These are phyloP conservation scores for Aurelia sp. DNA, from an alignment of 30 jellyfish, hydroid and myxozoan species.

Conservation along the genomic window DNA sequence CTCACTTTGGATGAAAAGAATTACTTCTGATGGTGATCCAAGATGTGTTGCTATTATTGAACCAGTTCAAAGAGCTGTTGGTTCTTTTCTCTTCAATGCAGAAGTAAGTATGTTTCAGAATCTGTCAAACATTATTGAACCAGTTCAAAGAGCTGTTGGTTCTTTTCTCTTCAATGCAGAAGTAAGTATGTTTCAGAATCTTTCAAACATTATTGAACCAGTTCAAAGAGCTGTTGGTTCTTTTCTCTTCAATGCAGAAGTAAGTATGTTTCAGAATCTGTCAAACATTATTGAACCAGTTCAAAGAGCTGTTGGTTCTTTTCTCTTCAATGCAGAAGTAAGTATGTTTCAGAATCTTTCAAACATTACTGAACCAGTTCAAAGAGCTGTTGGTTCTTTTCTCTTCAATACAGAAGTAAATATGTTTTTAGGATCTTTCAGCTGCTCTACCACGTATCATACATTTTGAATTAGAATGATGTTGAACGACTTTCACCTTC, in stretches of 20 bases:
- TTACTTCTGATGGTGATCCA: constrained; percentile 75
- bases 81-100: constrained; percentile 77
- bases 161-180: constrained; percentile 82
- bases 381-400: constrained; percentile 78
- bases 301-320: constrained; percentile 77
- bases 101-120: constrained; percentile 61
- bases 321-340: constrained; percentile 85
- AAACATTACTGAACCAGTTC: constrained; percentile 91
- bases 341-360: too few relatives aligned
- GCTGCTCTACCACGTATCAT: too few relatives aligned
- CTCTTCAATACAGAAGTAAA: constrained; percentile 82
- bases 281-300: constrained; percentile 93
- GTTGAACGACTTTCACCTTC: too few relatives aligned
- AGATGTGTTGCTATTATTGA: constrained; percentile 85
- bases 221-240: constrained; percentile 84
- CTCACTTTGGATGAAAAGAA: constrained; percentile 93
- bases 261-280: too few relatives aligned
- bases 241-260: constrained; percentile 84
- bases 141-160: constrained; percentile 85
- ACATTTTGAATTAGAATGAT: too few relatives aligned
- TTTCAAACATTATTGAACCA: constrained; percentile 90
- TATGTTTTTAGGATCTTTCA: not conserved
- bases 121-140: constrained; percentile 89
- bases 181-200: too few relatives aligned
- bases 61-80: constrained; percentile 89